Evolutionary conservation across 2,797 vertebrate species (phyloP).

Genomic region (Argentina silus): DNA sequence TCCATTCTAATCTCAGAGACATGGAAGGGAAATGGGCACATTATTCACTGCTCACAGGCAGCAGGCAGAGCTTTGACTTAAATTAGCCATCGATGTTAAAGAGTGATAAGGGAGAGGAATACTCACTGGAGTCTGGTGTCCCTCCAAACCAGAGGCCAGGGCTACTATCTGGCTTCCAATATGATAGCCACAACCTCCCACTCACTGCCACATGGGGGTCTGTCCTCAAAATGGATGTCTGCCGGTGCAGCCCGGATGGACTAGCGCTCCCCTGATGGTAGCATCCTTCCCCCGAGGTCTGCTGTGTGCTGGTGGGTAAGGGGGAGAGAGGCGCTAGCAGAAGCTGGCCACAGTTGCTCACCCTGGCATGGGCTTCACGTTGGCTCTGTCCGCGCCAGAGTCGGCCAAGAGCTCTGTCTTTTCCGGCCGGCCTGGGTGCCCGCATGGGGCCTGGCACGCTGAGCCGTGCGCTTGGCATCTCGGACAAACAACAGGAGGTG

Average conservation of each 20-base stretch:
- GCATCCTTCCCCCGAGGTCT: slow-evolving; percentile 69
- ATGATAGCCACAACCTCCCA: slow-evolving; percentile 57
- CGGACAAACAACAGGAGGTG: slow-evolving; percentile 71
- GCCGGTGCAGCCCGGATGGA: slow-evolving; percentile 67
- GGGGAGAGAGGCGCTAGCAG: slow-evolving; percentile 56
- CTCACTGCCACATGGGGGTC: slow-evolving; percentile 30
- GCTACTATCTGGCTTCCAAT: slow-evolving; percentile 42
- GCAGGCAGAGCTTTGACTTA: slow-evolving; percentile 46
- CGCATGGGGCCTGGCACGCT: slow-evolving; percentile 73
- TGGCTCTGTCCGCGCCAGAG: slow-evolving; percentile 54
- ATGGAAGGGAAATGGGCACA: not conserved
- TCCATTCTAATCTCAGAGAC: slow-evolving; percentile 6
- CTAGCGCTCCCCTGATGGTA: slow-evolving; percentile 62
- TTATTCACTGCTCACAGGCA: slow-evolving; percentile 38
- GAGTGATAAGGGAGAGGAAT: slow-evolving; percentile 20
- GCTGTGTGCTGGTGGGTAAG: slow-evolving; percentile 37
- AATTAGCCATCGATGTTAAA: slow-evolving; percentile 61
- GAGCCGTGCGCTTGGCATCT: slow-evolving; percentile 68
- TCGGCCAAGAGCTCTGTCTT: slow-evolving; percentile 78
- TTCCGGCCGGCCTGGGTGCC: slow-evolving; percentile 76
- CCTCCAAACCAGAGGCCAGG: slow-evolving; percentile 41
- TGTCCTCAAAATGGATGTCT: slow-evolving; percentile 28
- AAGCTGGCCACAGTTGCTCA: slow-evolving; percentile 69
- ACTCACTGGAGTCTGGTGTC: not conserved
- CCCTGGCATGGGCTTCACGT: slow-evolving; percentile 57